Percentiles rank a stretch among this genome's conserved stretches.
Evolutionary conservation across 2,797 vertebrate genomes (phyloP).

Genomic region (Gymnopithys bicolor): DNA sequence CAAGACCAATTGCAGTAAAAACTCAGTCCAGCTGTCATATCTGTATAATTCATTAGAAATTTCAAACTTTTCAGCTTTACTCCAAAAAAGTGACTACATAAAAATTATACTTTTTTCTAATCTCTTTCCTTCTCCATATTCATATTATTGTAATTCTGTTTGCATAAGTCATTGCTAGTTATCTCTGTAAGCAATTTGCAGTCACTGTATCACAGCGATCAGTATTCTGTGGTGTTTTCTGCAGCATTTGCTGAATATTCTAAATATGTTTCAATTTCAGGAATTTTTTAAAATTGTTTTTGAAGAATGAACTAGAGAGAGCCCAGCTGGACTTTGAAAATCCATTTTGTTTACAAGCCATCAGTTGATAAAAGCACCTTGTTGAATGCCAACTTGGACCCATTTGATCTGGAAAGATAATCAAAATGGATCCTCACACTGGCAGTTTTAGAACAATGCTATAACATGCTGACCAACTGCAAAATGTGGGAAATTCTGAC

Average conservation of each 20-base stretch:
- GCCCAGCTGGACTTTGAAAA: constrained; percentile 1
- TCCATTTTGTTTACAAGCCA: neutral
- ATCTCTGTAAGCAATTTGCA: neutral
- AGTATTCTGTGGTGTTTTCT: neutral
- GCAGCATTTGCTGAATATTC: neutral
- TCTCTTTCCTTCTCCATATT: neutral
- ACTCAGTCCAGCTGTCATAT: neutral
- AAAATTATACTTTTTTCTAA: neutral
- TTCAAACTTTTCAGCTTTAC: neutral
- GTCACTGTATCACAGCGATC: neutral
- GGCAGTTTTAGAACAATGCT: neutral
- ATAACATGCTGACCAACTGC: neutral
- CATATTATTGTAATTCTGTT: neutral
- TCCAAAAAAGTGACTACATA: neutral
- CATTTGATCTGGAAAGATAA: neutral
- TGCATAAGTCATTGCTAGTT: neutral
- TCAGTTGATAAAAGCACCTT: neutral
- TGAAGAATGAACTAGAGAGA: neutral
- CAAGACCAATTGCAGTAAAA: neutral
- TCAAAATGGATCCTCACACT: neutral
- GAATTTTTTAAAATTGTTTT: neutral
- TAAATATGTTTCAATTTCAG: neutral
- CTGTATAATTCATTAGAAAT: neutral
- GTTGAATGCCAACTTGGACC: neutral
- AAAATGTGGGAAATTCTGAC: neutral